Conservation (phyloP, 2,797 vertebrate genomes). For the Onychomys torridus region DNA sequence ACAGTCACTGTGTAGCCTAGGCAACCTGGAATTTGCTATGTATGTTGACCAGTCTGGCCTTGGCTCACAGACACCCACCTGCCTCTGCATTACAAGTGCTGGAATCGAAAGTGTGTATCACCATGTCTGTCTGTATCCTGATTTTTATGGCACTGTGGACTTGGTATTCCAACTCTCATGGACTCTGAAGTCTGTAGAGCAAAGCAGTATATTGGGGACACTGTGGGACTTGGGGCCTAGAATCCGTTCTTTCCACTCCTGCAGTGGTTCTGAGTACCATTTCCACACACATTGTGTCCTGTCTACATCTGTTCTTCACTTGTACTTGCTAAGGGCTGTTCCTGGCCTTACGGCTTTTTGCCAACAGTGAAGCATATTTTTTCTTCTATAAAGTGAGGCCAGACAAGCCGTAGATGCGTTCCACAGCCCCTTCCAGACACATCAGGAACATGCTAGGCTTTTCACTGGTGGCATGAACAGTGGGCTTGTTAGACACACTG, state of each 20-base stretch:
- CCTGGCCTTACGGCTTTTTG: neutral
- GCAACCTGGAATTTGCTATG: neutral
- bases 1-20: neutral
- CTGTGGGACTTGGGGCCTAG: neutral
- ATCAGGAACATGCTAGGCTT: neutral
- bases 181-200: neutral
- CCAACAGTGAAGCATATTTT: neutral
- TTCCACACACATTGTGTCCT: accelerated
- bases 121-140: neutral
- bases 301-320: neutral
- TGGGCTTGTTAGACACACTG: neutral
- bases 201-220: neutral
- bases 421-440: neutral
- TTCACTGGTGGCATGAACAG: neutral
- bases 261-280: neutral
- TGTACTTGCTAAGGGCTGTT: neutral
- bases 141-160: neutral
- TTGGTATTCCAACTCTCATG: neutral
- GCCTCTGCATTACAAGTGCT: neutral
- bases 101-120: neutral
- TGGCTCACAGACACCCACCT: neutral
- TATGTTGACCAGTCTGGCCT: neutral
- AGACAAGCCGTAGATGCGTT: neutral
- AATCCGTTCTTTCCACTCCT: neutral
- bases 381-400: neutral